Base-by-base conservation (phyloP, 2,797 vertebrate species). In the Pteronotus mesoamericanus region DNA sequence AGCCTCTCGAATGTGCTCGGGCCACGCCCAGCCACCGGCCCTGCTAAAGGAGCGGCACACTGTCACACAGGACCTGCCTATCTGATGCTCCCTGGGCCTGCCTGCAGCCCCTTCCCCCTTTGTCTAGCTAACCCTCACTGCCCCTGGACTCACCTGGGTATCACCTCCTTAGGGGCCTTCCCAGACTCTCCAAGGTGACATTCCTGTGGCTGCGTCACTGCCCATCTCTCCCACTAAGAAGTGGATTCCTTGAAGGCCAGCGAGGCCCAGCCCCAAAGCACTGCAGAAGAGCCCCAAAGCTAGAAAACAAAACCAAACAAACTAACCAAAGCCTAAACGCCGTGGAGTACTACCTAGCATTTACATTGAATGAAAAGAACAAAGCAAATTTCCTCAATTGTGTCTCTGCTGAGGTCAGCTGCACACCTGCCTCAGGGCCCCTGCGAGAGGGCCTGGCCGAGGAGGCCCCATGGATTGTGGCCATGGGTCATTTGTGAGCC, bases 381-480 rank as follows among this genome's bases (percentile, higher is more conserved):
- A 75, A 80, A 64, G 59, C 2, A 11, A 32, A 10, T 61, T 48
- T 55, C 34, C 6, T n/a, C 34, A 26, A 26, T 37, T 2, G 1
- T 8, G 14, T 16, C 29, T 87, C 42, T 22, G 61, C 34, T 5
- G 7, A 8, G 57, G 57, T 48, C 57, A 37, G 72, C 16, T n/a
- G 5, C 16, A 22, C 2, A 5, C 12, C 37, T 24, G 6, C 39
- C 19, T 37, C 5, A 7, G 71, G 57, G 66, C 32, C 51, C 55
- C 48, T 21, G 66, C 10, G 82, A 37, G 37, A 24, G 3, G 55
- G 71, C 75, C 61, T 55, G 18, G 24, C 55, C 18, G 6, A 18
- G 46, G 34, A 84, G 51, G 57, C 0, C 2, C 78, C 2, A 0
- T 6, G 14, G 9, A 7, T 16, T 7, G 1, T 46, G 59, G 22